These are phyloP conservation scores for Thymelicus sylvestris DNA, from an alignment of 2,888 invertebrate genomes.

Conservation along the genomic window DNA sequence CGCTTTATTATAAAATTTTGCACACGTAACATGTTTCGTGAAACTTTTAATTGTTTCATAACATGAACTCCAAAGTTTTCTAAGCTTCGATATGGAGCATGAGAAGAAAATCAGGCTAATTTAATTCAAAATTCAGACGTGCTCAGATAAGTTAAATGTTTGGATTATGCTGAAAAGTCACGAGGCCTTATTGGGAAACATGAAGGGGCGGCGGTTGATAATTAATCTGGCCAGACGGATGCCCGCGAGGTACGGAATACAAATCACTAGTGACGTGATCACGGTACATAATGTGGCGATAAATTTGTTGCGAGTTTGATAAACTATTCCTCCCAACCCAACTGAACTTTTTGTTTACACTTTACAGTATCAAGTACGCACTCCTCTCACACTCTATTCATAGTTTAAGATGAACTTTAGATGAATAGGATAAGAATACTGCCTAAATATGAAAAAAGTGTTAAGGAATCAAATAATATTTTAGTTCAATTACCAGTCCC, in stretches of 20 bases:
- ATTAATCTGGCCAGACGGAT: constrained; percentile 82
- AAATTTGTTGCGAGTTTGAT: constrained; percentile 37
- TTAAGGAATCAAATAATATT: too few species aligned
- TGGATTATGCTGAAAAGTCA: constrained; percentile 72
- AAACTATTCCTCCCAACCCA: constrained; percentile 20
- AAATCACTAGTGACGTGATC: constrained; percentile 57
- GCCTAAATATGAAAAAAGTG: background rate
- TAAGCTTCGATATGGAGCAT: background rate
- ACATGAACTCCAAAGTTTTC: constrained; percentile 3
- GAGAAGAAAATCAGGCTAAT: constrained; percentile 28
- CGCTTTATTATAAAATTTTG: background rate
- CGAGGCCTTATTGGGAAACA: constrained; percentile 80
- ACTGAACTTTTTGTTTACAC: background rate
- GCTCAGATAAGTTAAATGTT: constrained; percentile 38
- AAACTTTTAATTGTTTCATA: constrained; percentile 20
- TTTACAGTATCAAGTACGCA: background rate
- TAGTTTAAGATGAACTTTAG: background rate
- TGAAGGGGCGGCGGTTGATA: constrained; percentile 72
- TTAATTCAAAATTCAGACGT: constrained; percentile 40
- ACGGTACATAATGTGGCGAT: constrained; percentile 35
- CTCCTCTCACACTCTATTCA: background rate
- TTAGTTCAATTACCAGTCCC: too few species aligned
- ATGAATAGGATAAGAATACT: background rate
- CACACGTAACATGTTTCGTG: background rate
- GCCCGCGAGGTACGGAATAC: constrained; percentile 71